Percentiles rank a stretch among this genome's conserved stretches.
Conservation (phyloP, 2,113 vertebrate species). For the Cavia aperea region DNA sequence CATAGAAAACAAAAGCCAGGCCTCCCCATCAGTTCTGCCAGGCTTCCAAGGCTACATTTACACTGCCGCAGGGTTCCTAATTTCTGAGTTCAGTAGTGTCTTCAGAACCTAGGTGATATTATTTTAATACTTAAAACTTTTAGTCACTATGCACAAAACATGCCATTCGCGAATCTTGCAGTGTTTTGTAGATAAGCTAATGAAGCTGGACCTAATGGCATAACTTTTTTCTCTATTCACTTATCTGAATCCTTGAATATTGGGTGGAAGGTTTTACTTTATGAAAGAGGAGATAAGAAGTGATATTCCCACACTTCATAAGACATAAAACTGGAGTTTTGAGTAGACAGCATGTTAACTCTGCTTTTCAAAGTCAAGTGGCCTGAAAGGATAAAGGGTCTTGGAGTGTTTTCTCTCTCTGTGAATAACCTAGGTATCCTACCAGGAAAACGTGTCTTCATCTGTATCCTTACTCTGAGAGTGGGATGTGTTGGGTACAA, state of each 20-base stretch:
- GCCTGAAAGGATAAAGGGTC: neutral
- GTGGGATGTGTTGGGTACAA: slow-evolving; percentile 35
- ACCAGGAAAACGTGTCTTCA: slow-evolving; percentile 29
- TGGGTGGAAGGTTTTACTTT: neutral
- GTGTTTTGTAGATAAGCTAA: neutral
- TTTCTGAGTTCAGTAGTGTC: neutral
- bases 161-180: neutral
- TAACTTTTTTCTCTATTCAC: neutral
- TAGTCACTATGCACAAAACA: neutral
- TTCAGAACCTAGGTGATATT: neutral
- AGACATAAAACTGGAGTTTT: neutral
- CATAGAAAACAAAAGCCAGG: neutral
- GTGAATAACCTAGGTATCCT: neutral
- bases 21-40: neutral
- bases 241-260: neutral
- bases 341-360: neutral
- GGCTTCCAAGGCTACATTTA: neutral
- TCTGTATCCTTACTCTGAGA: slow-evolving; percentile 38
- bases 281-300: neutral
- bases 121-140: neutral
- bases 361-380: neutral
- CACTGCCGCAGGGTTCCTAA: neutral
- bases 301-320: neutral
- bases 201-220: neutral
- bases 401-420: neutral